These are phyloP conservation scores for Prochilodus magdalenae DNA, from an alignment of 2,113 vertebrate genomes.

Conservation along the genomic window DNA sequence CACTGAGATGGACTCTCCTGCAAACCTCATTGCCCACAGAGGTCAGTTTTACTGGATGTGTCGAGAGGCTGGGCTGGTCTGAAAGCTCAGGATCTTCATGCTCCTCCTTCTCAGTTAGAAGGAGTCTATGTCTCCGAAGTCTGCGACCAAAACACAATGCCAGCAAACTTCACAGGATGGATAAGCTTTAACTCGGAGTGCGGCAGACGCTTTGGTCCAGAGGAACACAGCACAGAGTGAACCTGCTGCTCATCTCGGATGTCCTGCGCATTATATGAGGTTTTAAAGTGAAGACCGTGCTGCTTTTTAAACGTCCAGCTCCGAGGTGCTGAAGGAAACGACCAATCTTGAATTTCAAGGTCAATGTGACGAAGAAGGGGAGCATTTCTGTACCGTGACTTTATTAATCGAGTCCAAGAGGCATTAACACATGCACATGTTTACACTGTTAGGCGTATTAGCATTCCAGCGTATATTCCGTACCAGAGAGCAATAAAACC, in stretches of 20 bases:
- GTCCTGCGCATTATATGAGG: background rate
- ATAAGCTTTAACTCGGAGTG: too few relatives aligned
- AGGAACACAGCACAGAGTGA: background rate
- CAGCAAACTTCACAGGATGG: too few relatives aligned
- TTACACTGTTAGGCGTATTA: too few relatives aligned
- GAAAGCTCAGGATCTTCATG: constrained; percentile 48
- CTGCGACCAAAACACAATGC: too few relatives aligned
- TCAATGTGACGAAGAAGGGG: constrained; percentile 9
- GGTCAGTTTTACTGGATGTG: constrained; percentile 85
- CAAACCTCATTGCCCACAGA: constrained; percentile 74
- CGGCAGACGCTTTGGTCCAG: background rate
- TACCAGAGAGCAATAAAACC: background rate
- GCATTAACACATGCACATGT: too few relatives aligned
- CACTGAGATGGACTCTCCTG: constrained; percentile 81
- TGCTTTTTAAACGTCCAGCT: background rate
- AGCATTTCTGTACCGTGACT: background rate
- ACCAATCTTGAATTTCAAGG: background rate
- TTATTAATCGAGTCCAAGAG: too few relatives aligned
- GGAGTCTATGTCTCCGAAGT: background rate
- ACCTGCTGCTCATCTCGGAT: too few relatives aligned
- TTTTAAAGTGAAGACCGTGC: background rate
- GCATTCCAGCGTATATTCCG: too few relatives aligned
- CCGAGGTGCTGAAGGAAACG: background rate
- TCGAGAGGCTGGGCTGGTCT: constrained; percentile 81
- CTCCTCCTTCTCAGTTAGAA: background rate